Conservation (phyloP, 2,797 vertebrate species). For the Anguilla megastoma region DNA sequence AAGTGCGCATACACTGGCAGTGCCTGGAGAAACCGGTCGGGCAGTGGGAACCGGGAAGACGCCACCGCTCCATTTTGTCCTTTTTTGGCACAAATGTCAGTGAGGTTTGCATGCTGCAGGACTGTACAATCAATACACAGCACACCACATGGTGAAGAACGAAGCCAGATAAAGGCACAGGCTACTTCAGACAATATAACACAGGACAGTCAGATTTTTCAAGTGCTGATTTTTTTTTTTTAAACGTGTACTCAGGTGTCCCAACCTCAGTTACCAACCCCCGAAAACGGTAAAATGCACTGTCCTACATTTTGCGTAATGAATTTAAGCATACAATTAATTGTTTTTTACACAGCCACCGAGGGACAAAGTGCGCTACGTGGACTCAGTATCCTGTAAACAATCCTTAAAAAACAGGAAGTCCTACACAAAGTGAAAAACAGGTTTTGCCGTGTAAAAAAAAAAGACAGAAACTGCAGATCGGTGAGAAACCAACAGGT, state of each 20-base stretch:
- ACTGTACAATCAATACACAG: slow-evolving; percentile 28
- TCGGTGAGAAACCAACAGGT: not conserved
- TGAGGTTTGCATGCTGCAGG: slow-evolving; percentile 36
- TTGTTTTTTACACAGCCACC: not conserved
- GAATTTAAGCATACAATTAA: not conserved
- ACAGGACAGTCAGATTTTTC: slow-evolving; percentile 33
- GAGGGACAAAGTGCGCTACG: not conserved
- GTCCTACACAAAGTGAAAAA: slow-evolving; percentile 25
- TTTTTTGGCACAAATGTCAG: slow-evolving; percentile 37
- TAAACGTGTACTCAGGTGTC: slow-evolving; percentile 31
- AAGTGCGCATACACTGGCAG: not conserved
- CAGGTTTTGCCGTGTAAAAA: not conserved
- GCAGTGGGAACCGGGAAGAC: not conserved
- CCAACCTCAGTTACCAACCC: slow-evolving; percentile 12
- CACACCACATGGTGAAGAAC: slow-evolving; percentile 40
- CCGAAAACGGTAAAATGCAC: not conserved
- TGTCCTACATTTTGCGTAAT: not conserved
- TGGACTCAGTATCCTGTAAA: slow-evolving; percentile 37
- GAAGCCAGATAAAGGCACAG: slow-evolving; percentile 51
- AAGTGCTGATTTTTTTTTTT: slow-evolving; percentile 39
- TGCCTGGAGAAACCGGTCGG: not conserved
- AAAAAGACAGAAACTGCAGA: not conserved
- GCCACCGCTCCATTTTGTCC: not conserved
- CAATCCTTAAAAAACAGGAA: slow-evolving; percentile 19
- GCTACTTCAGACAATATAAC: slow-evolving; percentile 50